These are phyloP conservation scores for Caenorhabditis inopinata DNA, from an alignment of 1,140 invertebrate genomes.

Conservation along the genomic window DNA sequence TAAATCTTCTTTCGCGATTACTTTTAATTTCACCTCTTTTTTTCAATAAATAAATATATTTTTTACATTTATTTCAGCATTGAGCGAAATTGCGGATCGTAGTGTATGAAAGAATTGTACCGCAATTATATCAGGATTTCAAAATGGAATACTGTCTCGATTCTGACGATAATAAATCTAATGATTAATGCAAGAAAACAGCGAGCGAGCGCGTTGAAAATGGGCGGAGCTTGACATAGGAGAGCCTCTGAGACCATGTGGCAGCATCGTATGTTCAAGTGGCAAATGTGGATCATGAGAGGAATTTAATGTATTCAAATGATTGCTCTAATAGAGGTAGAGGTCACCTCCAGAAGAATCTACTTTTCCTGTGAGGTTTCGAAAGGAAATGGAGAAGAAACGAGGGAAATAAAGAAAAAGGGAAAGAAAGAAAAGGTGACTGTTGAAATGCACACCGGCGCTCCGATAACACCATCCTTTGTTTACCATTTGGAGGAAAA, in stretches of 20 bases:
- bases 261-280: slow-evolving; percentile 18
- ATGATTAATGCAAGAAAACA: background rate
- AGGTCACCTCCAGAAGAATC: background rate
- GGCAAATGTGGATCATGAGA: slow-evolving; percentile 5
- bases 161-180: background rate
- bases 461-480: slow-evolving; percentile 23
- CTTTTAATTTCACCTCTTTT: no score
- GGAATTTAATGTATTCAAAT: slow-evolving; percentile 29
- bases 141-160: no score
- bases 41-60: no score
- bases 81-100: no score
- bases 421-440: background rate
- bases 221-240: background rate
- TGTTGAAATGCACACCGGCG: slow-evolving; percentile 29
- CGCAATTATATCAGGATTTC: no score
- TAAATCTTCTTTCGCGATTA: no score
- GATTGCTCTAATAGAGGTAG: background rate
- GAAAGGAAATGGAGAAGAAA: background rate
- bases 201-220: no score
- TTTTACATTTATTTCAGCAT: no score
- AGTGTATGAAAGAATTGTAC: no score
- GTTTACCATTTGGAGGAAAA: slow-evolving; percentile 26
- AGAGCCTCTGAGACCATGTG: background rate
- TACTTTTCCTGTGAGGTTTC: background rate
- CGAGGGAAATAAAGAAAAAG: background rate